Evolutionary conservation across 2,797 vertebrate species (phyloP).

Genomic region (Semaprochilodus insignis): DNA sequence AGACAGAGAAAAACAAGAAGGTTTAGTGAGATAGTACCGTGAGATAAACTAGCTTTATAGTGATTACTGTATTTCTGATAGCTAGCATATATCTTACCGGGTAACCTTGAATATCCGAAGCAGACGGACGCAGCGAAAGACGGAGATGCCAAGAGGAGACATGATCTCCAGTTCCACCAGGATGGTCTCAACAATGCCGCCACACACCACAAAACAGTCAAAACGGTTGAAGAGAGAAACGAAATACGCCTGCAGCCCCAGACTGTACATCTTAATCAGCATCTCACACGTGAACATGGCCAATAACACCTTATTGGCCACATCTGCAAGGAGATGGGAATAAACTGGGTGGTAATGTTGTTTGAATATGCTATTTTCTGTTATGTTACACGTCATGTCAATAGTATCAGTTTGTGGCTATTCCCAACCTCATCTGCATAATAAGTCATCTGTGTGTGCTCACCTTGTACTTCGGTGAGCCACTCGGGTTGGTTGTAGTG

Average conservation of each 20-base stretch:
- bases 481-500: constrained; percentile 96
- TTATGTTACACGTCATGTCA: too few species aligned
- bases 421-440: background rate
- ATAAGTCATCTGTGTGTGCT: background rate
- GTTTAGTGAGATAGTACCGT: background rate
- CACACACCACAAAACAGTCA: constrained; percentile 98
- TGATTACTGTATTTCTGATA: too few species aligned
- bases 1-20: background rate
- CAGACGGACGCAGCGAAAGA: constrained; percentile 96
- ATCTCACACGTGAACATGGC: constrained; percentile 97
- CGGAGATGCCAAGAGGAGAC: constrained; percentile 96
- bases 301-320: constrained; percentile 95
- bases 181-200: constrained; percentile 95
- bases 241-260: constrained; percentile 97
- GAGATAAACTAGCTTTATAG: too few species aligned
- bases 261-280: constrained; percentile 98
- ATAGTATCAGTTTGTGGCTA: background rate
- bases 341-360: background rate
- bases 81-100: too few species aligned
- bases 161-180: constrained; percentile 95
- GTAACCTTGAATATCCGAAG: constrained; percentile 98
- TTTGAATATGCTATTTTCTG: too few species aligned
- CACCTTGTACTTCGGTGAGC: constrained; percentile 96
- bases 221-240: constrained; percentile 98
- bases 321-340: constrained; percentile 78